Conservation (phyloP, 2,797 vertebrate species). For the Anas bernieri region DNA sequence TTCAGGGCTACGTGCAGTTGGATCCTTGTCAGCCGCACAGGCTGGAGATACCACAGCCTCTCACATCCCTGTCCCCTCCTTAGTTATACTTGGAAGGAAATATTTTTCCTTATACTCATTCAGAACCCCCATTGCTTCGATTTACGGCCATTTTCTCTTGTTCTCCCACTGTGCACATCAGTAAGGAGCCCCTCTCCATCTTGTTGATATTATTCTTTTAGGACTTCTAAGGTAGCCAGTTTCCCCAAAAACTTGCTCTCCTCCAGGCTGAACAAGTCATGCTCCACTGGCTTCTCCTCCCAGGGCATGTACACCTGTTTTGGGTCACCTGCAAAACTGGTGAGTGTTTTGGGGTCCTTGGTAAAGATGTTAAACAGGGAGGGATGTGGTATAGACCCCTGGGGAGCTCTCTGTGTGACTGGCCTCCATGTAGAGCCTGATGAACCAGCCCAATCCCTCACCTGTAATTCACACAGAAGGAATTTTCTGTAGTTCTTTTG, state of each 20-base stretch:
- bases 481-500: neutral
- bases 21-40: neutral
- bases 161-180: neutral
- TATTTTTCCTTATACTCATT: neutral
- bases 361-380: neutral
- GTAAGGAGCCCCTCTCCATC: neutral
- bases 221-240: neutral
- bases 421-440: neutral
- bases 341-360: neutral
- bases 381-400: rapidly evolving
- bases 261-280: neutral
- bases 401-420: rapidly evolving
- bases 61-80: neutral
- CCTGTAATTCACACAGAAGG: neutral
- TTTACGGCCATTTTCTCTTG: neutral
- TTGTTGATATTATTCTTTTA: neutral
- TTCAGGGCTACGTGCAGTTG: neutral
- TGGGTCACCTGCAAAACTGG: neutral
- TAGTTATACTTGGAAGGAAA: neutral
- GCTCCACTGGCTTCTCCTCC: neutral
- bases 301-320: rapidly evolving
- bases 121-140: neutral
- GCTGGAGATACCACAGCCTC: neutral
- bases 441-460: neutral
- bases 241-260: neutral